Evolutionary conservation across 2,888 invertebrate species (phyloP), one percentile per base, ranked within the genome.

Genomic region (Lottia gigantea): DNA sequence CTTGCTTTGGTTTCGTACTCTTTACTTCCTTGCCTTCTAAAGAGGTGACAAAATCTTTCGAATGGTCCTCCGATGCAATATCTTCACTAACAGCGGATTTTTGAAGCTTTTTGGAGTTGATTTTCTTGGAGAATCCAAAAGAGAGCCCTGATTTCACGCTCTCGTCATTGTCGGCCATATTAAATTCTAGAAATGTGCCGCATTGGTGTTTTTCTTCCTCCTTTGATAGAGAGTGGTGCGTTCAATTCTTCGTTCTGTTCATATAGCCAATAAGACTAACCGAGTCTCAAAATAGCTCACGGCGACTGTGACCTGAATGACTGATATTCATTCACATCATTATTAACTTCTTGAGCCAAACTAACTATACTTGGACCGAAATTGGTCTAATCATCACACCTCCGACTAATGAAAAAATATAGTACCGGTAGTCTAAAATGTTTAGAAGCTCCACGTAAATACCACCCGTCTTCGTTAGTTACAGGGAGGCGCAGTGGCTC

Each of bases 91-190:
- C 74, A 7, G 64, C 66, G 12, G 78, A 75, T 66, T 73, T 81
- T 63, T 71, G 72, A 2, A 82, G 72, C 31, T 78, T 73, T 70
- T 78, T 78, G 19, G 67, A 74, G 64, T 82, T 80, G 11, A 78
- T 72, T 72, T 80, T 82, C 68, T 82, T 82, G 0, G 79, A 74
- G 75, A 83, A 82, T 0, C 81, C 82, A 73, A 83, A 83, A 25
- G 82, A 81, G 31, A 83, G 49, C 2, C 74, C 68, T 26, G 67
- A 72, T 66, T 76, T 83, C 31, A 67, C 73, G 19, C 71, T 74
- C 71, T 61, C 40, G 2, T n/a, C 46, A n/a, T 64, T 49, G 66
- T 67, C 71, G 47, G 67, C 74, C 72, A 74, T 76, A 23, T 71
- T 70, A 55, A 40, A n/a, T 12, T 2, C 40, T n/a, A 46, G 26